Evolutionary conservation across 2,888 invertebrate species (phyloP), one percentile per base, ranked within the genome.

Genomic region (Copidosoma aretas): DNA sequence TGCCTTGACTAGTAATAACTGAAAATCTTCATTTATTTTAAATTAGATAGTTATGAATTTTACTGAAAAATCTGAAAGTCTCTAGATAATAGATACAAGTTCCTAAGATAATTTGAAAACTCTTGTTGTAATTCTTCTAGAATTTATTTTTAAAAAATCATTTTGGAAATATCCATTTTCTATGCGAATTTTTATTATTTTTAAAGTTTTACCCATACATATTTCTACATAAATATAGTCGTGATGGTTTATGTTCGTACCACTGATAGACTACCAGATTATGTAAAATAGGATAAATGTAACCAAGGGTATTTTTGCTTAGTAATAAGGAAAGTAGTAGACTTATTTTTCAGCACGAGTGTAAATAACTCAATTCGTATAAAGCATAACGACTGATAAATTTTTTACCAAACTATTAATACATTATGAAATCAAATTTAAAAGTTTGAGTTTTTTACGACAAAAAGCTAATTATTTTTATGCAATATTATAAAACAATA

Each of bases 321-420:
- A 63, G 56, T 49, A 54, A 60, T 61, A 61, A 51, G 61, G 67
- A 64, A 71, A 59, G 61, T 64, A 61, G 60, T 68, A 71, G 22
- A 57, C 60, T 58, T 71, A 71, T 71, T 71, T 71, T 68, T 51
- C 54, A 71, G 58, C 67, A 62, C 54, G 65, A 65, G 65, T 68
- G 64, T 67, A 68, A 65, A 71, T 68, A 67, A 41, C 62, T 67
- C 60, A 43, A 32, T 67, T 64, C 59, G 52, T 60, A 70, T 59
- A 58, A 54, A 53, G 53, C 64, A 67, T 10, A 39, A 53, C 49
- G 64, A 70, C 67, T 67, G 70, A 70, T 57, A 58, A 63, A 49
- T 62, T 65, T 52, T 63, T 66, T 46, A 66, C 54, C 52, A 63
- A 49, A 66, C 22, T 19, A 22, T 21, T 15, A 56, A 21, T 51